Evolutionary conservation across 2,888 invertebrate species (phyloP).

Genomic region (Himalopsyche japonica): DNA sequence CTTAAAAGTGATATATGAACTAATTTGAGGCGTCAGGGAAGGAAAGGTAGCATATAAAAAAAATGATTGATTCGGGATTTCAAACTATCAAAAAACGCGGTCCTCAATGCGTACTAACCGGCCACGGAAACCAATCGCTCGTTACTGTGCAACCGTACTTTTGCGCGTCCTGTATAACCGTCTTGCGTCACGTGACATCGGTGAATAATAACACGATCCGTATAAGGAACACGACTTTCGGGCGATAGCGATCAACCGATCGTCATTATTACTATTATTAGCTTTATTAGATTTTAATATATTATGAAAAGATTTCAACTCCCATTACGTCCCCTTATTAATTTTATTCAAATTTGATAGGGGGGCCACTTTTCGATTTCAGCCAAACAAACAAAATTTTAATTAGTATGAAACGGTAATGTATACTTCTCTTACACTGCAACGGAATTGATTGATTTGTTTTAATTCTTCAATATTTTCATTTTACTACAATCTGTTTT

Average conservation of each 20-base stretch:
- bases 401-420: background rate
- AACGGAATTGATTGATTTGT: no score
- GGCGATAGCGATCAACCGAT: background rate
- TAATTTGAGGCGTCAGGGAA: no score
- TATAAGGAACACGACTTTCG: background rate
- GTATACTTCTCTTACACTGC: background rate
- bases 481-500: no score
- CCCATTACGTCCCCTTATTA: background rate
- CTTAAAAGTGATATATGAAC: no score
- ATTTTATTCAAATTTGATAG: background rate
- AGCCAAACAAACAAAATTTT: background rate
- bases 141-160: background rate
- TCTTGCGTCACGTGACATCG: background rate
- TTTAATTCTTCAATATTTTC: no score
- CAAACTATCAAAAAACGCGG: no score
- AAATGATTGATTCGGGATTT: no score
- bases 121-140: no score
- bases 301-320: background rate
- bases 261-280: background rate
- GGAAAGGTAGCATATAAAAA: no score
- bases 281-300: background rate
- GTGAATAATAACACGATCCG: background rate
- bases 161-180: background rate
- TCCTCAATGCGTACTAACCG: no score
- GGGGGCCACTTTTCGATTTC: background rate